Base-by-base conservation (phyloP, 2,113 vertebrate species). In the Scartelaos histophorus region DNA sequence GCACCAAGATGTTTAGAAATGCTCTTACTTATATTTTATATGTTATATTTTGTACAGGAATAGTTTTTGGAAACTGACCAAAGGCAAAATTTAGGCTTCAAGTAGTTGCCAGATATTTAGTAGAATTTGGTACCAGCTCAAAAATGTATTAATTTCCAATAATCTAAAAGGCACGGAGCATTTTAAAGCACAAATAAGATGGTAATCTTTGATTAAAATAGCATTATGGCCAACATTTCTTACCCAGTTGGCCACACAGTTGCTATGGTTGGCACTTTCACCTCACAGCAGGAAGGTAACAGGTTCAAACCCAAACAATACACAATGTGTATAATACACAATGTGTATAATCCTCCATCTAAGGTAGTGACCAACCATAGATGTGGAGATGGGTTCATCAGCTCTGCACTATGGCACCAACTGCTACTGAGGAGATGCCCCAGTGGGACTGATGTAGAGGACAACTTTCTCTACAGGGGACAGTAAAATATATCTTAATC, bases 151-250 rank as follows among this genome's bases (percentile, higher is more conserved):
- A 24, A 72, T 69, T 79, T 38, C 1, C 15, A 29, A 9, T 25
- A 16, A 61, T 29, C 29, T 61, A 25, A 61, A 90, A 91, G 88
- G 86, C 87, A 89, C 85, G 73, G 71, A 69, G 53, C 5, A 58
- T 70, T 58, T 67, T 65, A 79, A 70, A 77, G 68, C 70, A 70
- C 54, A 74, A 43, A 49, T 70, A 73, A 58, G 67, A 76, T 76
- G 51, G 60, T 67, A 65, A 85, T 72, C 25, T 43, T 65, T 35
- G 7, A 38, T 65, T n/a, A 65, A 66, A n/a, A 11, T 66, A 45
- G 45, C 3, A 45, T n/a, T n/a, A 43, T 43, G 34, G 35, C 13
- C 34, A 61, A 38, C 12, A 58, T 58, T 58, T 22, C 54, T 56
- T 13, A 58, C 15, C 13, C 56, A 9, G 16, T 19, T 34, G 12